phyloP scores from a whole-genome alignment of 2,113 vertebrate species.

The Tauraco erythrolophus region DNA sequence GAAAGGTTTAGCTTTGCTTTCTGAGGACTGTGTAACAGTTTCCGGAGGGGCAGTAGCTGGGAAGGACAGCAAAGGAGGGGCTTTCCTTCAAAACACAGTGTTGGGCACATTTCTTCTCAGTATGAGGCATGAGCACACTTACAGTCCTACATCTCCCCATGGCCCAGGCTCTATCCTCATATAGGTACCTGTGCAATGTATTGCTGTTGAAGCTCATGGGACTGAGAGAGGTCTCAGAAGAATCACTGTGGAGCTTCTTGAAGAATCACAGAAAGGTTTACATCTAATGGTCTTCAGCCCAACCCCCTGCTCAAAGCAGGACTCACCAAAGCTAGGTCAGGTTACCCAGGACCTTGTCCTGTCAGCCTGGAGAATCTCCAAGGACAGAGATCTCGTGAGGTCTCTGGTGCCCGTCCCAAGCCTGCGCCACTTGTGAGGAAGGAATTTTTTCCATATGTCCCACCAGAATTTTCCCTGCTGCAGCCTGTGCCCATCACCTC shows the following conservation, averaged over 20 bases:
- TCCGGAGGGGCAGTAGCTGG: not conserved
- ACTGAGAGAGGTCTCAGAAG: not conserved
- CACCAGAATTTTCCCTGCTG: not conserved
- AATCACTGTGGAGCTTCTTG: not conserved
- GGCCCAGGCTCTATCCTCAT: not conserved
- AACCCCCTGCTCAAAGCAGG: not conserved
- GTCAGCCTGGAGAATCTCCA: not conserved
- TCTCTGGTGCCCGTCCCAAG: not conserved
- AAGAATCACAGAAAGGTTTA: not conserved
- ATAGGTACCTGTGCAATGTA: accelerated
- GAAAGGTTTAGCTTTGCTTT: not conserved
- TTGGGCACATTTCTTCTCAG: not conserved
- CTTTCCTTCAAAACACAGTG: not conserved
- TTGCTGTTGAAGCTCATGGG: not conserved
- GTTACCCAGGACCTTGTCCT: not conserved
- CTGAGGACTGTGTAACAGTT: not conserved
- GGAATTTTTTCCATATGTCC: not conserved
- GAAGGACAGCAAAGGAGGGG: not conserved
- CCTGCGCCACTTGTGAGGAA: not conserved
- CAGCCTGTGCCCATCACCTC: not conserved
- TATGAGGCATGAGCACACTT: not conserved
- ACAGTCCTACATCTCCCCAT: not conserved
- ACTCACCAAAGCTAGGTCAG: not conserved
- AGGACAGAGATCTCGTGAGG: not conserved
- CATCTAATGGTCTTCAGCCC: not conserved